Base-by-base conservation (phyloP, 2,113 vertebrate species). In the Noturus placidus region DNA sequence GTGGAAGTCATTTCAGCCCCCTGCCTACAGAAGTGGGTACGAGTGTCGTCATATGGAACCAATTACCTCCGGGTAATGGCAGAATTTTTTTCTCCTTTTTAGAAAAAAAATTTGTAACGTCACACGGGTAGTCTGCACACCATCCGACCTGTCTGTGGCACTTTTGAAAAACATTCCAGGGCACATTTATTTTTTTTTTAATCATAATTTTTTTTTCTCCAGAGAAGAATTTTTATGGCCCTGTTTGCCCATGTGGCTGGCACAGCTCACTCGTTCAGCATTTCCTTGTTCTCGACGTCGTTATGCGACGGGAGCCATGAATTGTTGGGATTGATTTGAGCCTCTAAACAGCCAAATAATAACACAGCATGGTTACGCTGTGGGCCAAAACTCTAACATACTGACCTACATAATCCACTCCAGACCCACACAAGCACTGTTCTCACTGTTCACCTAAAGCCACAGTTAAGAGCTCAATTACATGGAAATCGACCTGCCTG, bases 1-100 rank as follows among this genome's bases (percentile, higher is more conserved):
- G 92, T 93, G 92, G 89, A 93, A 92, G 85, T 93, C 87, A 93
- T 93, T 92, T 90, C 86, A 89, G n/a, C 65, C 72, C 78, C 87
- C 86, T 77, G 90, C 79, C 85, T 86, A 82, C 85, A 77, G 87
- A 86, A 89, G 82, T 84, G 88, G 88, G 88, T 91, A 76, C 63
- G 82, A 90, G 89, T 88, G 90, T 89, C 84, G 65, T 88, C 91
- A 91, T 89, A 91, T 90, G 90, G 88, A 93, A 92, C 72, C 88
- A 88, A 88, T 92, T 92, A 91, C 86, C 69, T 59, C 89, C 50
- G 86, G 81, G 85, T 85, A 57, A 85, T 82, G 84, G 89, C 33
- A 57, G 81, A 77, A 46, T 46, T 84, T 87, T 86, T 81, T 87
- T 86, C 25, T 61, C 9, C 20, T 59, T 19, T 54, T 52, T 15